These are phyloP conservation scores for Limnephilus auricula DNA, from an alignment of 2,888 invertebrate genomes.

Conservation along the genomic window DNA sequence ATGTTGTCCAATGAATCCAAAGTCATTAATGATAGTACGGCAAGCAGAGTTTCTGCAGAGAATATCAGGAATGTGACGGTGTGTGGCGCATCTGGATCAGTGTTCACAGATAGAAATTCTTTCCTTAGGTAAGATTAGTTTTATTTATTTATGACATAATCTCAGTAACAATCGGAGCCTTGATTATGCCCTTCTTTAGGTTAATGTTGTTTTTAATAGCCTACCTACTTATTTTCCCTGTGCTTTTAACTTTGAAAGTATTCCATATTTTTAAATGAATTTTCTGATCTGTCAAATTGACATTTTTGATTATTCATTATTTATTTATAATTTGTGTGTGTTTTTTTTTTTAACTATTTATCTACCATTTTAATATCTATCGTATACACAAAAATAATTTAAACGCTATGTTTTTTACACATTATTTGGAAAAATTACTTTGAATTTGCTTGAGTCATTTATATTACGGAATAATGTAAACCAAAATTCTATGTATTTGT, in stretches of 20 bases:
- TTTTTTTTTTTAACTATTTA: neutral
- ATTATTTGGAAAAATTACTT: neutral
- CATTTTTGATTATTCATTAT: neutral
- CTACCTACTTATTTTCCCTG: neutral
- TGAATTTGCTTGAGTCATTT: neutral
- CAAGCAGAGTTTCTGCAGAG: neutral
- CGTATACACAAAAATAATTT: neutral
- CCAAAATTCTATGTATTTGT: neutral
- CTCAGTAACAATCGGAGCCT: too few species aligned
- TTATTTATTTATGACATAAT: neutral
- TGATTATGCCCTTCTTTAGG: neutral
- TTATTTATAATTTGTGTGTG: neutral
- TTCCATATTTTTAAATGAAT: neutral
- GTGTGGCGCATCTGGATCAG: neutral
- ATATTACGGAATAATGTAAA: neutral
- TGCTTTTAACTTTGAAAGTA: neutral
- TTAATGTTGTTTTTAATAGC: neutral
- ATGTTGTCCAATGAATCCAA: neutral
- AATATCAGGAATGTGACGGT: neutral
- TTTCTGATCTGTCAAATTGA: neutral
- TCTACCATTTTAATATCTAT: neutral
- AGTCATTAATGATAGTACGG: neutral
- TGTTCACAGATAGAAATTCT: slow-evolving; percentile 41
- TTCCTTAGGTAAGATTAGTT: slow-evolving; percentile 39
- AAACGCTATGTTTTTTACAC: neutral